Percentiles rank a stretch among this genome's conserved stretches.
phyloP scores from a whole-genome alignment of 2,113 vertebrate genomes.

The Caranx melampygus region DNA sequence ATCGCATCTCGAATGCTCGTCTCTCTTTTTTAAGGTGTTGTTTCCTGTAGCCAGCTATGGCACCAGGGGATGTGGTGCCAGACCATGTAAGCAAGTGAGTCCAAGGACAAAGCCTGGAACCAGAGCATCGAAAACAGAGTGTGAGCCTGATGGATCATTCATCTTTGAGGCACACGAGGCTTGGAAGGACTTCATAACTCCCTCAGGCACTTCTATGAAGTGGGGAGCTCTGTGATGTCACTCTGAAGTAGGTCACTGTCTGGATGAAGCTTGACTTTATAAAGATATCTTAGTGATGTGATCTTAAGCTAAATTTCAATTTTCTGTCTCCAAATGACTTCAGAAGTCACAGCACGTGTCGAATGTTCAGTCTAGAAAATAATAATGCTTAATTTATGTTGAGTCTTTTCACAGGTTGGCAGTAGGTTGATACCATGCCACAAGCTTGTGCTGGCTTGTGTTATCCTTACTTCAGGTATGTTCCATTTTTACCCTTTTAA shows the following conservation, averaged over 20 bases:
- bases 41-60: slow-evolving; percentile 86
- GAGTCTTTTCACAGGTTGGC: slow-evolving; percentile 86
- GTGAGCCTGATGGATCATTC: slow-evolving; percentile 89
- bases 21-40: slow-evolving; percentile 68
- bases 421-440: slow-evolving; percentile 95
- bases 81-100: slow-evolving; percentile 86
- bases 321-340: not conserved
- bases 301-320: not conserved
- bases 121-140: slow-evolving; percentile 77
- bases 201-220: slow-evolving; percentile 94
- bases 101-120: slow-evolving; percentile 84
- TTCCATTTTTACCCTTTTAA: not conserved
- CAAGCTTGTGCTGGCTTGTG: slow-evolving; percentile 94
- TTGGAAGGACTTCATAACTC: slow-evolving; percentile 98
- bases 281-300: not conserved
- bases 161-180: slow-evolving; percentile 95
- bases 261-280: not conserved
- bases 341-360: not conserved
- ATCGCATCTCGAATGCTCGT: not conserved
- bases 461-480: slow-evolving; percentile 92
- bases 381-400: slow-evolving; percentile 18
- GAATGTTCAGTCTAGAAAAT: not conserved
- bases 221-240: slow-evolving; percentile 95
- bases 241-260: slow-evolving; percentile 86
- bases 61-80: slow-evolving; percentile 89